Evolutionary conservation across 2,888 invertebrate species (phyloP).

Genomic region (Eupithecia pulchellata): DNA sequence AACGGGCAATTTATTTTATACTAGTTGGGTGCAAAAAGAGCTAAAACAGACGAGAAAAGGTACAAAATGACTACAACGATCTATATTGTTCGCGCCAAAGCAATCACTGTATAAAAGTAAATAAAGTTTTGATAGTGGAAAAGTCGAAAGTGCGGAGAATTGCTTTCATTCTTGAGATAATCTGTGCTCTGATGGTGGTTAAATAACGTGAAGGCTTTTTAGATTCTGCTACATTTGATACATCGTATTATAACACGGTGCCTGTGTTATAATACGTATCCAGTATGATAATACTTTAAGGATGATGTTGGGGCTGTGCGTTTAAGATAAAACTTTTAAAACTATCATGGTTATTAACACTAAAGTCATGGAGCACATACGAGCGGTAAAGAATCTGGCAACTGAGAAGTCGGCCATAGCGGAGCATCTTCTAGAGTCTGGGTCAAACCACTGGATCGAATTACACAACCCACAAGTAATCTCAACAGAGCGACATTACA

Average conservation of each 20-base stretch:
- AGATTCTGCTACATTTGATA: not conserved
- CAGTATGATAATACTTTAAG: too few species aligned
- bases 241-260: not conserved
- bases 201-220: conserved; percentile 30
- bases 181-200: conserved; percentile 42
- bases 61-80: conserved; percentile 61
- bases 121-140: conserved; percentile 55
- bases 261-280: too few species aligned
- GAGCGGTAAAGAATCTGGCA: too few species aligned
- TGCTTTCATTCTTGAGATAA: conserved; percentile 52
- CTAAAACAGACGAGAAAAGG: conserved; percentile 52
- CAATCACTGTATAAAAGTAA: conserved; percentile 68
- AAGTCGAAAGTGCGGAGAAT: conserved; percentile 58
- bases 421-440: too few species aligned
- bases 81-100: conserved; percentile 63
- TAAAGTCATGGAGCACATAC: too few species aligned
- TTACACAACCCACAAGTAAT: too few species aligned
- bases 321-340: too few species aligned
- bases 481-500: too few species aligned
- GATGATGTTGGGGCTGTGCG: too few species aligned
- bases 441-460: too few species aligned
- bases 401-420: too few species aligned
- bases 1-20: conserved; percentile 75
- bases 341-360: too few species aligned
- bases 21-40: conserved; percentile 55